Evolutionary conservation across 2,797 vertebrate species (phyloP).

Genomic region (Semaprochilodus insignis): DNA sequence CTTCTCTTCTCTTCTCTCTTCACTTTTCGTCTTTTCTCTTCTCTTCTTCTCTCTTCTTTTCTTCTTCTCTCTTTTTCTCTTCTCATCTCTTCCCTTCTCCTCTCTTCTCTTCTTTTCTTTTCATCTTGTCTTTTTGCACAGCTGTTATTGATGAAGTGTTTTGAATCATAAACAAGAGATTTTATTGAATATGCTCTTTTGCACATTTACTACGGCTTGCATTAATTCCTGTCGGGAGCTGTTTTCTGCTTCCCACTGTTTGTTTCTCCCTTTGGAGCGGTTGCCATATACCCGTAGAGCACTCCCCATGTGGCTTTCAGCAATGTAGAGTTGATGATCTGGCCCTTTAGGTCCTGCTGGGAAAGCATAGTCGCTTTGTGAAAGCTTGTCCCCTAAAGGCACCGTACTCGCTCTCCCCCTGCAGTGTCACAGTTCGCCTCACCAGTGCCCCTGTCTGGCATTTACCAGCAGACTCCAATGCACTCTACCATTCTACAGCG

Average conservation of each 20-base stretch:
- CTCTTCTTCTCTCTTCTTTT: not conserved
- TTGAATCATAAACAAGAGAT: no score
- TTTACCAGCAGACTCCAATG: not conserved
- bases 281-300: not conserved
- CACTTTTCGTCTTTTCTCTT: slow-evolving; percentile 32
- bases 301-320: slow-evolving; percentile 24
- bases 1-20: not conserved
- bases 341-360: slow-evolving; percentile 5
- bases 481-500: slow-evolving; percentile 10
- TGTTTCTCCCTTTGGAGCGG: not conserved
- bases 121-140: no score
- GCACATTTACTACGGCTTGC: not conserved
- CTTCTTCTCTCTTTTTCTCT: slow-evolving; percentile 8
- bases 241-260: not conserved
- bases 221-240: not conserved
- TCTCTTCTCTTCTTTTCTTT: no score
- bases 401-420: not conserved
- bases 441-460: slow-evolving; percentile 14
- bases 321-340: slow-evolving; percentile 30
- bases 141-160: no score
- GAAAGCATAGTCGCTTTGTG: slow-evolving; percentile 21
- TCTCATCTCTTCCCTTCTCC: slow-evolving; percentile 53
- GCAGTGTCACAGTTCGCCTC: not conserved
- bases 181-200: no score
- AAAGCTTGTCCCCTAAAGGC: slow-evolving; percentile 10